A percentile compares a stretch with the other conserved stretches of the same genome.
These are phyloP conservation scores for Rutpela maculata DNA, from an alignment of 2,888 invertebrate genomes.

Conservation along the genomic window DNA sequence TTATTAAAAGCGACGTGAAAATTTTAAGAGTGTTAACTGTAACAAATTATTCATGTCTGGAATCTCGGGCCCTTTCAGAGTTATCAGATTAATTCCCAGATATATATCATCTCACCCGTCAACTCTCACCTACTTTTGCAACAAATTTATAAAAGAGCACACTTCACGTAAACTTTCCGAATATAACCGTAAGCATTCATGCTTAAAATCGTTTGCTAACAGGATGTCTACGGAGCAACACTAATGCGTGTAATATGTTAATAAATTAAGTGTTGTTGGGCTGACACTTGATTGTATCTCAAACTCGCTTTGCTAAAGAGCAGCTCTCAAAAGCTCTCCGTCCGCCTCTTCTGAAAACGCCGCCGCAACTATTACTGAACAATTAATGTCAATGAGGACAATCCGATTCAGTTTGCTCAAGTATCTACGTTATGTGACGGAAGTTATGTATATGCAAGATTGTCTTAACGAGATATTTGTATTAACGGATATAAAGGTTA, in stretches of 20 bases:
- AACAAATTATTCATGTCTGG: conserved; percentile 25
- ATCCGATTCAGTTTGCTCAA: conserved; percentile 18
- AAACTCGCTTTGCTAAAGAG: conserved; percentile 18
- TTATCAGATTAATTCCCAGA: conserved; percentile 10
- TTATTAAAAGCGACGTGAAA: neutral
- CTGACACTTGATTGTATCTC: conserved; percentile 37
- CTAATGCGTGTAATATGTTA: conserved; percentile 52
- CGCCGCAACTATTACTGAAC: conserved; percentile 32
- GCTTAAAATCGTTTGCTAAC: conserved; percentile 28
- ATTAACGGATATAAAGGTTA: neutral
- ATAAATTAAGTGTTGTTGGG: conserved; percentile 55
- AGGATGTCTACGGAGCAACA: conserved; percentile 37
- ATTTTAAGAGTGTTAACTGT: conserved; percentile 4
- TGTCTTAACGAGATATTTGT: neutral
- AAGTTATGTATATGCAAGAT: conserved; percentile 2
- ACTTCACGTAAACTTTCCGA: conserved; percentile 25
- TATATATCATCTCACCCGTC: conserved; percentile 30
- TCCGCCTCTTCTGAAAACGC: conserved; percentile 12
- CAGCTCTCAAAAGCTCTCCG: conserved; percentile 20
- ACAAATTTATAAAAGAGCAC: conserved; percentile 11
- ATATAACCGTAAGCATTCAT: conserved; percentile 13
- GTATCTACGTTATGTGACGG: neutral
- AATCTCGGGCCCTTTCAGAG: conserved; percentile 12
- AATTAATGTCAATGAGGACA: conserved; percentile 38
- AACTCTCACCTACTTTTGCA: conserved; percentile 23